Evolutionary conservation across 2,888 invertebrate genomes (phyloP), one percentile per base, ranked within the genome.

Genomic region (Tortrix viridana): DNA sequence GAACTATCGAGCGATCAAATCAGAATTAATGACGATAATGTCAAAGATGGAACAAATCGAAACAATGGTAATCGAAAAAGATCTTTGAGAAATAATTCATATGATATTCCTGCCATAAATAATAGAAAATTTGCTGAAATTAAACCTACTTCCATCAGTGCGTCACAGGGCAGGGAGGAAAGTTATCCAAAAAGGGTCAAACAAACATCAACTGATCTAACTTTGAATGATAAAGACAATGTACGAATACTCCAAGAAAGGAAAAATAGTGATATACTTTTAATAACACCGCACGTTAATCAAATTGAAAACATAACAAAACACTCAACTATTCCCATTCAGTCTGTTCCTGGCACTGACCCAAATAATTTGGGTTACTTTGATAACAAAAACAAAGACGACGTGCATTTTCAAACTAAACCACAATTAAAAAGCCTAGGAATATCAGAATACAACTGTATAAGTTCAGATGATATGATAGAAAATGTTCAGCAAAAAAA

Each of bases 1-100:
- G 50, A 50, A 20, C 37, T 32, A 1, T 62, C 61, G 23, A 50
- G 44, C n/a, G 43, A 50, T 38, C 37, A 20, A 46, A 44, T 56
- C 14, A 26, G 9, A 52, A n/a, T 14, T 0, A 14, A 26, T 20
- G 19, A 14, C n/a, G 20, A 44, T 19, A 12, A 7, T 44, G 9
- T 9, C 4, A 47, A 22, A n/a, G 47, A 47, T 22, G 18, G 12
- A 47, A 22, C 20, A 20, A 22, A 14, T 20, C 20, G 14, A 47
- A 47, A 47, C 22, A 9, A 20, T 47, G 12, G 20, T 22, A 44
- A 44, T 37, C 50, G 37, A 37, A 50, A 16, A 37, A 50, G 37
- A 41, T 14, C 41, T 16, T 41, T 41, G 32, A 5, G 12, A 23
- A 18, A 32, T 20, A 2, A 6, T 6, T 50, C 20, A 6, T 3